Conservation (phyloP, 2,888 invertebrate species). For the Ophraella communa region DNA sequence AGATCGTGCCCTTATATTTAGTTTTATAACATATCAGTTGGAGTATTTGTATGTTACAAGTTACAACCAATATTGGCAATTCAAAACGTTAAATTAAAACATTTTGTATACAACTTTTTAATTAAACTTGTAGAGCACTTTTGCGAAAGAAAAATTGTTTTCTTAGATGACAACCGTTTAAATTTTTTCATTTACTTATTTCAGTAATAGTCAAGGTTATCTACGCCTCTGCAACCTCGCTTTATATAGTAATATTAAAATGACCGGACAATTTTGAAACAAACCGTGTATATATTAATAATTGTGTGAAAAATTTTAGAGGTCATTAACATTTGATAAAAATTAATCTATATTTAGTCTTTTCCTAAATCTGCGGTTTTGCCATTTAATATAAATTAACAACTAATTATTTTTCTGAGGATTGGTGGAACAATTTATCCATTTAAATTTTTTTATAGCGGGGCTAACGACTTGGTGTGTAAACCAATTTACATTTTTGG, state of each 20-base stretch:
- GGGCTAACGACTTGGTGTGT: no score
- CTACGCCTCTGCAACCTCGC: neutral
- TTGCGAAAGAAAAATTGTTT: no score
- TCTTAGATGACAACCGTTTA: neutral
- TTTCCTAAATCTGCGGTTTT: neutral
- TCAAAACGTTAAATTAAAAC: no score
- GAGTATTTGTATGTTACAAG: no score
- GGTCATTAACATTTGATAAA: neutral
- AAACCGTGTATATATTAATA: neutral
- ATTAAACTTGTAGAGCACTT: no score
- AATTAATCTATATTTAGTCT: neutral
- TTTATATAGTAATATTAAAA: neutral
- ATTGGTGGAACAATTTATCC: no score
- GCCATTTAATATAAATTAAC: neutral
- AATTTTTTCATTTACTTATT: neutral
- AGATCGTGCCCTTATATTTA: neutral
- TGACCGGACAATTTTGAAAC: neutral
- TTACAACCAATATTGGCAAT: no score
- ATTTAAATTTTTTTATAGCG: no score
- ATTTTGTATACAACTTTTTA: no score
- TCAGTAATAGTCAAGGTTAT: neutral
- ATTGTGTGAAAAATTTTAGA: neutral
- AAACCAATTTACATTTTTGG: no score
- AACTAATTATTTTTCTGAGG: no score
- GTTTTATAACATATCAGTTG: no score